Evolutionary conservation across 1,140 invertebrate species (phyloP), one percentile per base, ranked within the genome.

Genomic region (Macrocentrus cingulum): DNA sequence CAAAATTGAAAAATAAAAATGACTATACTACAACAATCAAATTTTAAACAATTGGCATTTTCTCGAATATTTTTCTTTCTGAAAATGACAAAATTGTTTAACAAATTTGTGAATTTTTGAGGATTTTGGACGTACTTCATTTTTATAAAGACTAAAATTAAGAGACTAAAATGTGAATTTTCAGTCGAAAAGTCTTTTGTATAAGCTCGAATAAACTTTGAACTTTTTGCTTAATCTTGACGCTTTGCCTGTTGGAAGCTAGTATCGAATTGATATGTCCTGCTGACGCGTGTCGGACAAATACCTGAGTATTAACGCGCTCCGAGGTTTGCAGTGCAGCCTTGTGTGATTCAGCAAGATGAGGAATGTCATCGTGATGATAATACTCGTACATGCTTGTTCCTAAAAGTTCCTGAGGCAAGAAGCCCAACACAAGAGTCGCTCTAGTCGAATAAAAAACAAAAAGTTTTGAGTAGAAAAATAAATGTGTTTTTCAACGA

Each of bases 311-410:
- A 8, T 79, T 84, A 5, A 90, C 76, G 11, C 82, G 77, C 45
- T 87, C 85, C 0, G 80, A 77, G n/a, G 80, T 80, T 66, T 90
- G 84, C 36, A 94, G 80, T 2, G 87, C 90, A 64, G 86, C 82
- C 83, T 94, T 91, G 76, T 97, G 94, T 45, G 88, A 86, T 66
- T 94, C 88, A 18, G 91, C 90, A 52, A 97, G 80, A 5, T 85
- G 82, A 11, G 84, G 78, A 57, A 96, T 88, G 72, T 96, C 94
- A 44, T 92, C 89, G 52, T 88, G 88, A 69, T 91, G 87, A 69
- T 91, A 94, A 80, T 95, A 95, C 75, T 97, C 94, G 75, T 96
- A 97, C 81, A 96, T 90, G 66, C 91, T 95, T 1, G 92, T 94
- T 6, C 94, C 94, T 11, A 96, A 77, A 18, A 97, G 76, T 80